Conservation (phyloP, 1,140 invertebrate genomes). For the Hylaeus volcanicus region DNA sequence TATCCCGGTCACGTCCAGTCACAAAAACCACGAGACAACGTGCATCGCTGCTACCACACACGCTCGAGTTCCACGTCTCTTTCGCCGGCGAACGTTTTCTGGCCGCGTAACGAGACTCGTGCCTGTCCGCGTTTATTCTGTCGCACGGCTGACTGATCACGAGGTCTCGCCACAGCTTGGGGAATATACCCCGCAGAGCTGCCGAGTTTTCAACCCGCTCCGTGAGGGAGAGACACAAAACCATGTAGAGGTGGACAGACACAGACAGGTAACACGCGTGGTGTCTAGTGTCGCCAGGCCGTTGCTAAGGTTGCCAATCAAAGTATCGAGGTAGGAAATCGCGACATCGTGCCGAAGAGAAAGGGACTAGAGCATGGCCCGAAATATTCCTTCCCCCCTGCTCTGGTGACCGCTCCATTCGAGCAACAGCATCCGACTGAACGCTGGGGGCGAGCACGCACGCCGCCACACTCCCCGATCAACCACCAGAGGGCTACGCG, state of each 20-base stretch:
- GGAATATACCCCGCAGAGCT: constrained; percentile 14
- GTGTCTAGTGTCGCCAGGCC: not conserved
- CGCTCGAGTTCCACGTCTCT: constrained; percentile 15
- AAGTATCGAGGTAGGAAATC: not conserved
- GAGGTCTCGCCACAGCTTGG: constrained; percentile 45
- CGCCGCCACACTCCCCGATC: not conserved
- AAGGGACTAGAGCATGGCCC: constrained; percentile 27
- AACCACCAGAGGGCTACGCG: not conserved
- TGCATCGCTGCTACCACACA: constrained; percentile 8
- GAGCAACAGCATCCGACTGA: constrained; percentile 65
- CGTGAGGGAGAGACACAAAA: constrained; percentile 15
- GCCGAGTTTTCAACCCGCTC: constrained; percentile 33
- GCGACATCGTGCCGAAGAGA: constrained; percentile 30
- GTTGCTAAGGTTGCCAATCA: not conserved
- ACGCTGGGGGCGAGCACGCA: not conserved
- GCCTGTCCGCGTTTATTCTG: not conserved
- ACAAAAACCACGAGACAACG: constrained; percentile 8
- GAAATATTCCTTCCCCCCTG: not conserved
- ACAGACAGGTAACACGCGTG: not conserved
- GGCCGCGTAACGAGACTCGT: not conserved
- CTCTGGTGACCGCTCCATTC: constrained; percentile 23
- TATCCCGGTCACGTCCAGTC: constrained; percentile 35
- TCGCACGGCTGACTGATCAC: constrained; percentile 18
- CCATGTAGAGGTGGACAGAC: constrained; percentile 6
- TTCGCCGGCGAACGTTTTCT: not conserved